Percentiles rank a stretch among this genome's conserved stretches.
phyloP scores from a whole-genome alignment of 2,797 vertebrate genomes.

The Octomys mimax region DNA sequence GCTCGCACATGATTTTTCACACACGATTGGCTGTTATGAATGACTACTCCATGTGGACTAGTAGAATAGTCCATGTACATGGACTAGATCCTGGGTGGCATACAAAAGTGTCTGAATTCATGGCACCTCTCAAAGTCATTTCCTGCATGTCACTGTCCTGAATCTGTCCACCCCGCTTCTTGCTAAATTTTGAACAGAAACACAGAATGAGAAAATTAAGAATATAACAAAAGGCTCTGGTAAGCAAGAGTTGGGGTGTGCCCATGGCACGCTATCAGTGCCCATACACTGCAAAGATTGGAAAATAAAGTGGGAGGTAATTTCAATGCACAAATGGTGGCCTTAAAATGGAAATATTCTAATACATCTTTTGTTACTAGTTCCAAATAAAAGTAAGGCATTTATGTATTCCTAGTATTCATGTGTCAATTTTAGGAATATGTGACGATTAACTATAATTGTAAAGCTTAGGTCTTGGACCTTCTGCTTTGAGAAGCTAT shows the following conservation, averaged over 20 bases:
- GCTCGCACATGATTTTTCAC: not conserved
- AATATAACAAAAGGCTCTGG: not conserved
- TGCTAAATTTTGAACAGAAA: slow-evolving; percentile 5
- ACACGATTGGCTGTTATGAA: not conserved
- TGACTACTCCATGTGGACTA: too few species aligned
- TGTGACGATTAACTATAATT: not conserved
- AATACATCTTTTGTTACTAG: not conserved
- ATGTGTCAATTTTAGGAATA: not conserved
- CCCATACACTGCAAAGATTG: not conserved
- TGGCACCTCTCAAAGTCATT: not conserved
- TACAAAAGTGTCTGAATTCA: not conserved
- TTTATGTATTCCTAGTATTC: not conserved
- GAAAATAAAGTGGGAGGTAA: not conserved
- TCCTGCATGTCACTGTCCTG: not conserved
- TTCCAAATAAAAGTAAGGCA: not conserved
- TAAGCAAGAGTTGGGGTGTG: not conserved
- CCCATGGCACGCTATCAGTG: not conserved
- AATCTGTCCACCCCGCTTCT: not conserved
- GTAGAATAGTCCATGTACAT: not conserved
- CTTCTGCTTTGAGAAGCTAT: not conserved
- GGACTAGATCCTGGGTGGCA: not conserved
- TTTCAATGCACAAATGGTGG: not conserved
- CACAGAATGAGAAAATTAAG: not conserved
- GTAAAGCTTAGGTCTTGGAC: not conserved
- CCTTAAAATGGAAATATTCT: not conserved